Evolutionary conservation across 2,113 vertebrate species (phyloP), one percentile per base, ranked within the genome.

Genomic region (Bucco capensis): DNA sequence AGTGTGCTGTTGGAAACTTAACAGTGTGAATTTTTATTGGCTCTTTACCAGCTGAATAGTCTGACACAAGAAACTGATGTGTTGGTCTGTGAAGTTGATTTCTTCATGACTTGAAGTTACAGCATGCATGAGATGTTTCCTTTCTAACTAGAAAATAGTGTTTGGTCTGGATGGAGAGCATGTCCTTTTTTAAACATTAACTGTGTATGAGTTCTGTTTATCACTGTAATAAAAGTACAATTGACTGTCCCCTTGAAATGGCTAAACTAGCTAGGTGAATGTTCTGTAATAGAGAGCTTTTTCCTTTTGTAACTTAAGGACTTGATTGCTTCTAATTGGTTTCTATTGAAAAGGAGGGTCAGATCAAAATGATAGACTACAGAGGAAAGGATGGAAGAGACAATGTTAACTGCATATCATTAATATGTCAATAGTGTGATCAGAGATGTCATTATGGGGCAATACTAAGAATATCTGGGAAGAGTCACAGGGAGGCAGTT

Each of bases 291-390:
- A 35, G 54, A 49, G 50, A 90, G 33, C 42, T 22, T 12, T 46
- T 91, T 86, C 44, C 64, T 86, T 88, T 66, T 79, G 83, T 87
- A 93, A 95, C 27, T 25, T 23, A 54, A 83, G 77, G 18, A 27
- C 82, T 89, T 92, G 89, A 89, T 81, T 86, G 77, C 66, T 76
- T 89, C 31, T 91, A n/a, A 70, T 82, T 90, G 57, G 53, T 46
- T 78, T 89, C 51, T 62, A 3, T 23, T 65, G 53, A 50, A 73
- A 49, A 76, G 33, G 61, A 86, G 21, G 17, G 33, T 33, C 0
- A 0, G 51, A 19, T 74, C 61, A 18, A 47, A 74, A 28, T 19
- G 49, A 28, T 25, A 40, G 75, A 49, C 16, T 62, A 5, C 38
- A 27, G 42, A 58, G 49, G 38, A 66, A 61, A 69, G 50, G 21